Percentiles rank a stretch among this genome's conserved stretches.
phyloP scores from a whole-genome alignment of 2,888 invertebrate genomes.

The Mantis religiosa region DNA sequence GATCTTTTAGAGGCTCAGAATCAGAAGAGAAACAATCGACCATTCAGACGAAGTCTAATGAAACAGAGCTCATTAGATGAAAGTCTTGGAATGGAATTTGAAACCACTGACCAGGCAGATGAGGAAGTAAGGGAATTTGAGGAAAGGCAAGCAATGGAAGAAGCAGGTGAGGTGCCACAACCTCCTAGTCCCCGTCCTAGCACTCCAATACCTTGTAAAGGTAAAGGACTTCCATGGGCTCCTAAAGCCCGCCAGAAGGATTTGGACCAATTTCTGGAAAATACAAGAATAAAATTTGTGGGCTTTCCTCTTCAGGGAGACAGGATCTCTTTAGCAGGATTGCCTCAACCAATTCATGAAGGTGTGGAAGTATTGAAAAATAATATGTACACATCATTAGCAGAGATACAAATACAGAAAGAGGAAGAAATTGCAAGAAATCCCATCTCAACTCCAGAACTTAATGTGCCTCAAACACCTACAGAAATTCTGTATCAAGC shows the following conservation, averaged over 20 bases:
- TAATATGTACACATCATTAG: slow-evolving; percentile 90
- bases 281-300: slow-evolving; percentile 90
- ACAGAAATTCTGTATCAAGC: slow-evolving; percentile 83
- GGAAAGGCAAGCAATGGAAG: slow-evolving; percentile 45
- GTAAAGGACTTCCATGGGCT: slow-evolving; percentile 81
- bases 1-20: slow-evolving; percentile 85
- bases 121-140: slow-evolving; percentile 44
- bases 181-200: slow-evolving; percentile 52
- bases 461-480: slow-evolving; percentile 73
- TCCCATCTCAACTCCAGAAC: slow-evolving; percentile 82
- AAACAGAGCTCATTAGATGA: slow-evolving; percentile 92
- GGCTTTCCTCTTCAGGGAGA: slow-evolving; percentile 85
- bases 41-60: slow-evolving; percentile 69
- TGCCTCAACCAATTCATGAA: slow-evolving; percentile 96
- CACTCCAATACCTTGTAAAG: slow-evolving; percentile 42
- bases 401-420: slow-evolving; percentile 85
- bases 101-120: slow-evolving; percentile 38
- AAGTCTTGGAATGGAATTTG: slow-evolving; percentile 69
- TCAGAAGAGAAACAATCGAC: slow-evolving; percentile 67
- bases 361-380: slow-evolving; percentile 86
- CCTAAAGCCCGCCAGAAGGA: slow-evolving; percentile 94
- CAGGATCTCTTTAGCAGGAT: slow-evolving; percentile 82
- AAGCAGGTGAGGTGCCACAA: slow-evolving; percentile 45
- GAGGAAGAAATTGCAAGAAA: slow-evolving; percentile 89
- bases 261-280: slow-evolving; percentile 86